Percentiles rank a stretch among this genome's conserved stretches.
These are phyloP conservation scores for Polypterus senegalus DNA, from an alignment of 2,113 vertebrate genomes.

Conservation along the genomic window DNA sequence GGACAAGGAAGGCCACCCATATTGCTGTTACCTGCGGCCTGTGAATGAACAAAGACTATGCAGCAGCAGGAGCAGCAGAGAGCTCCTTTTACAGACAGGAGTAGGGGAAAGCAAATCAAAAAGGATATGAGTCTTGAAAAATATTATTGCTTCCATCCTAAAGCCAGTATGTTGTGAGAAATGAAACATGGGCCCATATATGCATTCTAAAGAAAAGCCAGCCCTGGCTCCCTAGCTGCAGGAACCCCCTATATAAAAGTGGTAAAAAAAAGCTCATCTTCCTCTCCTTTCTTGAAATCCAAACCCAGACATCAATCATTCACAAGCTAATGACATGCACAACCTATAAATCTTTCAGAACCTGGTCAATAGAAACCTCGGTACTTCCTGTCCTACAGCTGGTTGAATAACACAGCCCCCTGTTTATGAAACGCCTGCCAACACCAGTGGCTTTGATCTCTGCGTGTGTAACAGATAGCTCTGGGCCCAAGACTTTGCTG, in stretches of 20 bases:
- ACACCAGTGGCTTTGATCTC: constrained; percentile 52
- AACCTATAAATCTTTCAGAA: constrained; percentile 56
- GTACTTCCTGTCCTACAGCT: constrained; percentile 54
- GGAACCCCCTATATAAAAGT: no score
- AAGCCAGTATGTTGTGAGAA: no score
- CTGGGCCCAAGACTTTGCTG: constrained; percentile 36
- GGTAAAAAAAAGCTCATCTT: constrained; percentile 22
- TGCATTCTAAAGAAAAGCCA: no score
- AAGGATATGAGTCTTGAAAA: no score
- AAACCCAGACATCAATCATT: constrained; percentile 59
- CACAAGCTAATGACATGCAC: constrained; percentile 61
- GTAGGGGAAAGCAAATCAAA: no score
- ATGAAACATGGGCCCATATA: no score
- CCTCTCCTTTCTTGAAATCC: constrained; percentile 51
- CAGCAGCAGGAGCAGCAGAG: no score
- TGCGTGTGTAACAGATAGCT: constrained; percentile 50
- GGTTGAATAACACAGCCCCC: constrained; percentile 38
- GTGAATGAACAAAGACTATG: no score
- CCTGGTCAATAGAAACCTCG: constrained; percentile 39
- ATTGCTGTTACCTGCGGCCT: background rate
- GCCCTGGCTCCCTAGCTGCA: no score
- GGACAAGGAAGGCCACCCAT: background rate
- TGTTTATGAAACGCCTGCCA: constrained; percentile 34
- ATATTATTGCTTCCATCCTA: no score
- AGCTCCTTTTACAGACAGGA: no score